Evolutionary conservation across 2,113 vertebrate genomes (phyloP).

Genomic region (Riparia riparia): DNA sequence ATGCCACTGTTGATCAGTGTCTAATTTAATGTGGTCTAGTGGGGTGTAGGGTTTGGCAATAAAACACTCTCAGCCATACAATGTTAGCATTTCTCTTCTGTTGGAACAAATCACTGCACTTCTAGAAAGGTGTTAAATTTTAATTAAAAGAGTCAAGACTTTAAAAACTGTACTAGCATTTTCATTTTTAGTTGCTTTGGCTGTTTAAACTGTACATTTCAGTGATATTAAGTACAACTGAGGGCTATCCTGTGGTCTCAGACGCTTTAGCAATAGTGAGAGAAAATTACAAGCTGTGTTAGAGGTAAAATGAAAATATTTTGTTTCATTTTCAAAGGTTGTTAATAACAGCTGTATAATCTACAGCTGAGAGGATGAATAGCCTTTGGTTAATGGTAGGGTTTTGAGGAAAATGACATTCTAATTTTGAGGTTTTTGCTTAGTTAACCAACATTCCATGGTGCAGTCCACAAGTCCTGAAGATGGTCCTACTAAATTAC

Average conservation of each 20-base stretch:
- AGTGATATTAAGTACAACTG: neutral
- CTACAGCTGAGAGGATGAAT: neutral
- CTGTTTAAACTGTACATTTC: neutral
- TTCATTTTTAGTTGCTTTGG: neutral
- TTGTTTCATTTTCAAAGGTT: conserved; percentile 16
- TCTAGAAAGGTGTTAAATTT: neutral
- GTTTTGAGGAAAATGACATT: neutral
- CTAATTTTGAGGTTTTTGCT: neutral
- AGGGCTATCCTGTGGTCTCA: neutral
- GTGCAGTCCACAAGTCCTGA: neutral
- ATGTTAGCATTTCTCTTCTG: neutral
- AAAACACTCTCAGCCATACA: neutral
- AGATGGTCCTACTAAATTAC: neutral
- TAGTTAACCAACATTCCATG: neutral
- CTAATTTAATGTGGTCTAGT: neutral
- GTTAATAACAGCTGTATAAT: neutral
- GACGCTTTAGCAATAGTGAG: neutral
- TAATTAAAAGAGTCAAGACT: neutral
- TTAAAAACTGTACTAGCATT: neutral
- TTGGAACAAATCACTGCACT: neutral
- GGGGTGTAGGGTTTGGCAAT: neutral
- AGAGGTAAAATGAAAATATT: conserved; percentile 7
- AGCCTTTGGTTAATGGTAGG: neutral
- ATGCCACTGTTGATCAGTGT: neutral
- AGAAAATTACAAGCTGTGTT: neutral